These are phyloP conservation scores for Acridotheres tristis DNA, from an alignment of 2,797 vertebrate genomes.

Conservation along the genomic window DNA sequence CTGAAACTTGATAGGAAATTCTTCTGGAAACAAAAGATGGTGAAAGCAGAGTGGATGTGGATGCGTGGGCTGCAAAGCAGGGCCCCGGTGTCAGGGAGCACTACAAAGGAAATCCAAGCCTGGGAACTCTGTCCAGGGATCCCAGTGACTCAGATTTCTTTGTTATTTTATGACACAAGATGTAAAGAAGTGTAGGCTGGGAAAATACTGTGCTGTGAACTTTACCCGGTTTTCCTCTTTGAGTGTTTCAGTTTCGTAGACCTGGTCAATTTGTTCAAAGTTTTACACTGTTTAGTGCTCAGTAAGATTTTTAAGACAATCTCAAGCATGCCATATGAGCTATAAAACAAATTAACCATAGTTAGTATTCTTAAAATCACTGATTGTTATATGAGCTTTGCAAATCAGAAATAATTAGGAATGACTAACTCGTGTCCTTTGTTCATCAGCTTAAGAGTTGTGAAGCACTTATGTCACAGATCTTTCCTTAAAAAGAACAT, in stretches of 20 bases:
- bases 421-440: background rate
- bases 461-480: background rate
- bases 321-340: background rate
- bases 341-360: background rate
- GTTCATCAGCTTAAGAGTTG: background rate
- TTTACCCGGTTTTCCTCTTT: conserved; percentile 58
- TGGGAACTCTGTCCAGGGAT: conserved; percentile 71
- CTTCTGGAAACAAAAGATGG: conserved; percentile 25
- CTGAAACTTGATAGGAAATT: conserved; percentile 44
- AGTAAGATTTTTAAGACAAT: background rate
- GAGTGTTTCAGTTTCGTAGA: background rate
- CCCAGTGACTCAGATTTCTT: conserved; percentile 63
- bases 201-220: conserved; percentile 69
- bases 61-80: conserved; percentile 39
- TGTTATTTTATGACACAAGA: conserved; percentile 71
- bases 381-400: background rate
- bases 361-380: background rate
- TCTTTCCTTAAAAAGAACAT: background rate
- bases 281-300: background rate
- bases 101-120: conserved; percentile 70
- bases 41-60: conserved; percentile 38
- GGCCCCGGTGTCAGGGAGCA: conserved; percentile 38
- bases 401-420: conserved; percentile 9
- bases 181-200: conserved; percentile 70
- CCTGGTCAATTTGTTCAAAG: background rate